phyloP scores from a whole-genome alignment of 2,113 vertebrate genomes.

The Gymnogyps californianus region DNA sequence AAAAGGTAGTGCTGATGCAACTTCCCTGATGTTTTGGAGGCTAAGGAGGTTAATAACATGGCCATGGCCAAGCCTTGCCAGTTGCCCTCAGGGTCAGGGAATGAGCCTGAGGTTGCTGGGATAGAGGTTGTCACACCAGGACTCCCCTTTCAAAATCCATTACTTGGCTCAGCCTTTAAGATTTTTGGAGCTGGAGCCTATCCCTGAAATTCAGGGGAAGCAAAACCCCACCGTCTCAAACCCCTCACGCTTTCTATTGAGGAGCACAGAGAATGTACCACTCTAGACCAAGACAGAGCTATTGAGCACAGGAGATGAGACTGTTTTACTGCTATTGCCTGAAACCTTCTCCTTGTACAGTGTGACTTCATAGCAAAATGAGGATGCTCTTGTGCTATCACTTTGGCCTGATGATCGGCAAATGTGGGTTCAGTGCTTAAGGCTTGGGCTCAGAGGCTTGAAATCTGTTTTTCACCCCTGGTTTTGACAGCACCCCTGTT shows the following conservation, averaged over 20 bases:
- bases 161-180: neutral
- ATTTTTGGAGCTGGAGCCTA: neutral
- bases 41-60: neutral
- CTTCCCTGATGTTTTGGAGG: neutral
- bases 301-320: neutral
- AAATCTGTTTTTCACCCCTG: neutral
- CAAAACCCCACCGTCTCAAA: rapidly evolving
- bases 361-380: neutral
- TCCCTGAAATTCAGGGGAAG: neutral
- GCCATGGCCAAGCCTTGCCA: neutral
- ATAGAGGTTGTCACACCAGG: neutral
- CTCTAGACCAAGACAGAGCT: neutral
- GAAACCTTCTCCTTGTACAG: neutral
- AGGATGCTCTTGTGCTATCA: neutral
- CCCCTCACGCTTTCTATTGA: rapidly evolving
- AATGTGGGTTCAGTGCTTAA: neutral
- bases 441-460: neutral
- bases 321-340: neutral
- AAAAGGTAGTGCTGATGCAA: neutral
- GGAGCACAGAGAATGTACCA: neutral
- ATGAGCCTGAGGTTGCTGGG: neutral
- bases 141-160: neutral
- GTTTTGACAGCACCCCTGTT: neutral
- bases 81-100: neutral
- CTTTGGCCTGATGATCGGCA: neutral